Conservation (phyloP, 2,113 vertebrate species). For the Emydura subglobosa region DNA sequence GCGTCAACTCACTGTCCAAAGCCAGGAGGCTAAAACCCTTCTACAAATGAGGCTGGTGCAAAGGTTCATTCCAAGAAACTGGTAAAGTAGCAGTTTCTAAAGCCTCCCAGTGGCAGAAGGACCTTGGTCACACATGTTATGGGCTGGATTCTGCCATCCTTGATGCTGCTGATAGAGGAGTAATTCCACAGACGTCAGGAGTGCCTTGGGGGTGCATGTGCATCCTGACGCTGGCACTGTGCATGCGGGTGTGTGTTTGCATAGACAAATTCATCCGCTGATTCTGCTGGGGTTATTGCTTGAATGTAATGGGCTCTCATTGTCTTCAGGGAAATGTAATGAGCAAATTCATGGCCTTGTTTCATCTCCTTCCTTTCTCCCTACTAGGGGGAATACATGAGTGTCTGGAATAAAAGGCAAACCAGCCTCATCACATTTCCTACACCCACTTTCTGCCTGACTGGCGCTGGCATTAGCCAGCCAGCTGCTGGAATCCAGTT, state of each 20-base stretch:
- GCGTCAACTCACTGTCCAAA: background rate
- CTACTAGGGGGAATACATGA: background rate
- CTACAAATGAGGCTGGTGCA: background rate
- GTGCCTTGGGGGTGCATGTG: background rate
- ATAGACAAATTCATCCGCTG: fast-evolving
- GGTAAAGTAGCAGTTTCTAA: background rate
- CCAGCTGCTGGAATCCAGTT: constrained; percentile 1
- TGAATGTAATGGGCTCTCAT: background rate
- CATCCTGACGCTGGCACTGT: fast-evolving
- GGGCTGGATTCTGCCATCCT: background rate
- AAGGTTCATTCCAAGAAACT: fast-evolving
- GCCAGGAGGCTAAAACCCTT: background rate
- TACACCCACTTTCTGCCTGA: constrained; percentile 9
- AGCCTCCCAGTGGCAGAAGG: background rate
- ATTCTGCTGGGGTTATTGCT: background rate
- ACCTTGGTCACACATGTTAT: fast-evolving
- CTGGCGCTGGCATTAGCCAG: background rate
- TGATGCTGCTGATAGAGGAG: fast-evolving
- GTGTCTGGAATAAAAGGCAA: constrained; percentile 24
- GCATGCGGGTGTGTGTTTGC: background rate
- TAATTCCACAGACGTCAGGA: fast-evolving
- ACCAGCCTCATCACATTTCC: background rate
- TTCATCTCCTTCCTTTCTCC: background rate
- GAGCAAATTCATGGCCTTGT: background rate
- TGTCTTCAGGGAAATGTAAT: background rate